Evolutionary conservation across 2,113 vertebrate genomes (phyloP), one percentile per base, ranked within the genome.

Genomic region (Thomomys bottae): DNA sequence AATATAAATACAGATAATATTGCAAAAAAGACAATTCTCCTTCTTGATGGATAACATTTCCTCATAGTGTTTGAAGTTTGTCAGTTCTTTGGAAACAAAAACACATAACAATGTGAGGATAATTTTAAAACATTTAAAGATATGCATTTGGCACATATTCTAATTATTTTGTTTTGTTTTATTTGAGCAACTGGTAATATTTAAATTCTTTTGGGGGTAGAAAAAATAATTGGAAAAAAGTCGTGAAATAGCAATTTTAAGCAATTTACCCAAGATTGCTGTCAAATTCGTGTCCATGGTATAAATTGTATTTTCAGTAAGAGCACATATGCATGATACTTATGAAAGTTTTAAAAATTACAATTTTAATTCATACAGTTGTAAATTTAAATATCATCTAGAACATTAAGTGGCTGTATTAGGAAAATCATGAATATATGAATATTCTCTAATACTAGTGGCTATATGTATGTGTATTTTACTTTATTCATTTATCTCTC

Each of bases 81-180:
- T 76, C 4, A 21, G 1, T 3, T 1, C 1, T 90, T 92, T 14
- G 21, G 88, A 77, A 83, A 30, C 30, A 67, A 32, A 0, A 0
- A 7, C 49, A 49, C 66, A 88, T 1, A 76, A 36, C 81, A 42
- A 67, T 12, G 20, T 57, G 63, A 34, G 73, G 94, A 30, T 15
- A n/a, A n/a, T 91, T 88, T 88, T 92, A n/a, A 34, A 15, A 45
- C 82, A 45, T 90, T 67, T 78, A 26, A 71, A 86, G 4, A 71
- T 54, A 86, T 0, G 28, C n/a, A 15, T 72, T 85, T 82, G 57
- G 64, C 18, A 18, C 8, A 23, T 21, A 75, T 20, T 84, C 7
- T 89, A 2, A 1, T 72, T 84, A 45, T 66, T 84, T 59, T 17
- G n/a, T 49, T 87, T 91, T 84, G 26, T 26, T 78, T 61, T 61